Evolutionary conservation across 2,797 vertebrate genomes (phyloP), one percentile per base, ranked within the genome.

Genomic region (Pseudomugil gertrudae): DNA sequence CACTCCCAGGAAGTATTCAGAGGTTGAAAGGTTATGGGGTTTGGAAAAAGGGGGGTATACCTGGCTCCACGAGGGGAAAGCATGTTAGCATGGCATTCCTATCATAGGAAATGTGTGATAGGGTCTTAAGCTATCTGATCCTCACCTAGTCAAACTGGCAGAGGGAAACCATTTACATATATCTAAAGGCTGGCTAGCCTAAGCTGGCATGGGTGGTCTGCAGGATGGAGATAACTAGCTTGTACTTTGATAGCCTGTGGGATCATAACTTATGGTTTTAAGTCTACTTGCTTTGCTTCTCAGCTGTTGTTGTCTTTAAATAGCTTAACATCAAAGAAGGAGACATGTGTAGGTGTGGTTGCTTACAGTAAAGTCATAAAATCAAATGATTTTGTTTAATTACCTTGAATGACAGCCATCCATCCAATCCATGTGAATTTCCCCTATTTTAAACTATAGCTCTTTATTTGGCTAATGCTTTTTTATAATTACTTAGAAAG

Each of bases 281-380:
- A 70, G 59, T 81, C 61, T 47, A 73, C 60, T 15, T 54, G 74
- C 61, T 80, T 74, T 76, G 65, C 40, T 62, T 63, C 63, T 89
- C 85, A 88, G 84, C 89, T 85, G 71, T 80, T 84, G 81, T 86
- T 78, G 83, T 89, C 82, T 79, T 86, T 89, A 82, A 85, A 89
- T 50, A 63, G 78, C 76, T 83, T 62, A 77, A 72, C 48, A 77
- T 84, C 62, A 83, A 65, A 66, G 67, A 27, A 47, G 64, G 52
- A 24, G 6, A 38, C 61, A 33, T 52, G 50, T 27, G 23, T 63
- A 27, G 38, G 55, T 11, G 59, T 32, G 21, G 11, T 21, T 36
- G 30, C 15, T 30, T 15, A 60, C 56, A 5, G 32, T 72, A 63
- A 57, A 67, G 66, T 57, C 60, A 56, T 13, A 13, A 45, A n/a